Percentiles rank a stretch among this genome's conserved stretches.
Evolutionary conservation across 2,888 invertebrate genomes (phyloP).

Genomic region (Epinotia brunnichana): DNA sequence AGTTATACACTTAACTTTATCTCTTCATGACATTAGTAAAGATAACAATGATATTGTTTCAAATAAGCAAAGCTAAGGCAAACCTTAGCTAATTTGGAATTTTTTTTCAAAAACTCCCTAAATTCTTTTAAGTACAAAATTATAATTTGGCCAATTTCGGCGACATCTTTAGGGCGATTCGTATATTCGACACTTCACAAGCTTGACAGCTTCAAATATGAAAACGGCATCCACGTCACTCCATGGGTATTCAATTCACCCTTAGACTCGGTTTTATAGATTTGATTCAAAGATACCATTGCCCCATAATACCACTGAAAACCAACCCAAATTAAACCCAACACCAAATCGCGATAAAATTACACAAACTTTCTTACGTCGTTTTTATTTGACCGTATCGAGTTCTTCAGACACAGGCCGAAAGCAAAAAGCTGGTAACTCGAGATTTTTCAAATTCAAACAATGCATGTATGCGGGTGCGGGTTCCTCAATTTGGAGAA

Average conservation of each 20-base stretch:
- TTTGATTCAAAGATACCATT: neutral
- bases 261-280: neutral
- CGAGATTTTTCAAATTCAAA: constrained; percentile 22
- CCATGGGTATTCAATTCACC: neutral
- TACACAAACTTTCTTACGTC: constrained; percentile 7
- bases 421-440: constrained; percentile 19
- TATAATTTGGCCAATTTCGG: no score
- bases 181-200: no score
- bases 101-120: no score
- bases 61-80: no score
- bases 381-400: constrained; percentile 14
- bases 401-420: constrained; percentile 5
- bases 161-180: no score
- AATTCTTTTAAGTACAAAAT: no score
- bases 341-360: neutral
- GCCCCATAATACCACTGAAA: neutral
- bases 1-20: no score
- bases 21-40: no score
- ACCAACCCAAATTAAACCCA: neutral
- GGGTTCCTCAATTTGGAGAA: constrained; percentile 16
- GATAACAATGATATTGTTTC: no score
- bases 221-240: no score
- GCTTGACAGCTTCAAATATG: no score
- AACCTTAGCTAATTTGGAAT: no score
- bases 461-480: constrained; percentile 26